Evolutionary conservation across 2,888 invertebrate species (phyloP).

Genomic region (Eucriotettix oculatus): DNA sequence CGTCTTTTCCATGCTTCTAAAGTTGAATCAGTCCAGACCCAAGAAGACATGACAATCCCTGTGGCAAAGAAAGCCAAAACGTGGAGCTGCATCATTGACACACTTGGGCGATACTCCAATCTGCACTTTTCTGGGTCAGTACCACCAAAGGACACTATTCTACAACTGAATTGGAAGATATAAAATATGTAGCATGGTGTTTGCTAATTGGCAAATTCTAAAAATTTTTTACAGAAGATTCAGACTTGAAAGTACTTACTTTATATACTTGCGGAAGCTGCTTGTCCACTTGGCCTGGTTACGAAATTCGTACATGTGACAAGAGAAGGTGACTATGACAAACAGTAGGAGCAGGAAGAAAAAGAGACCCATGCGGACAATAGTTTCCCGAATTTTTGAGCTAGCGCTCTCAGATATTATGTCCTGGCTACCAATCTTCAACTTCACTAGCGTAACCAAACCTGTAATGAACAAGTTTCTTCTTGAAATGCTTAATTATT

Average conservation of each 20-base stretch:
- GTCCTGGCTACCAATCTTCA: conserved; percentile 67
- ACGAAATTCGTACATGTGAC: conserved; percentile 67
- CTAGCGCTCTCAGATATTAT: conserved; percentile 72
- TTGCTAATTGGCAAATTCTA: too few relatives aligned
- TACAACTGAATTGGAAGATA: conserved; percentile 20
- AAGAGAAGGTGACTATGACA: conserved; percentile 62
- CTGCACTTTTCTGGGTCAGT: conserved; percentile 34
- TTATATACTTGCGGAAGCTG: conserved; percentile 59
- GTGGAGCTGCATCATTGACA: conserved; percentile 67
- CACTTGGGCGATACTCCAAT: conserved; percentile 55
- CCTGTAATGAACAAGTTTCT: conserved; percentile 31
- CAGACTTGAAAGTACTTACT: conserved; percentile 41
- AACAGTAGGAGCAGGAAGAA: conserved; percentile 59
- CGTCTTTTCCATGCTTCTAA: conserved; percentile 74
- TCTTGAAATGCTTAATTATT: too few relatives aligned
- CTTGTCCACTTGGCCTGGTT: conserved; percentile 58
- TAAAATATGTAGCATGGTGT: not conserved
- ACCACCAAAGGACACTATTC: conserved; percentile 23
- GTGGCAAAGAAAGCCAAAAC: conserved; percentile 67
- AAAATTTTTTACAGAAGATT: too few relatives aligned
- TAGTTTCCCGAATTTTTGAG: conserved; percentile 71
- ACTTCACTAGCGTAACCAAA: conserved; percentile 57
- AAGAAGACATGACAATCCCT: conserved; percentile 79
- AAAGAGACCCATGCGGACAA: conserved; percentile 70
- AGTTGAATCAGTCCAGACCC: conserved; percentile 84